These are phyloP conservation scores for Alauda arvensis DNA, from an alignment of 2,797 vertebrate genomes.

Conservation along the genomic window DNA sequence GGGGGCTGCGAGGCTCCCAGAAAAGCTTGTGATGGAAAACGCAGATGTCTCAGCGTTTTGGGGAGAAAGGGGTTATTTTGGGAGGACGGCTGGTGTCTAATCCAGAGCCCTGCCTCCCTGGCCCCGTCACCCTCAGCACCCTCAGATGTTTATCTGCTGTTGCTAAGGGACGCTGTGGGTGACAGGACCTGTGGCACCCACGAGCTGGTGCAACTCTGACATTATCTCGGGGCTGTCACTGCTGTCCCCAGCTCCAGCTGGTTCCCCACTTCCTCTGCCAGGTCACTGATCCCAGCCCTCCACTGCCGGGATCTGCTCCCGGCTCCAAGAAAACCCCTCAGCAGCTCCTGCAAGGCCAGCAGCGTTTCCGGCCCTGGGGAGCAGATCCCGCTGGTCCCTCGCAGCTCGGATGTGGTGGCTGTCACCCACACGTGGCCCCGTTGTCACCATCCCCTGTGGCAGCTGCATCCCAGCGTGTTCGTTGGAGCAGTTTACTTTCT, in stretches of 20 bases:
- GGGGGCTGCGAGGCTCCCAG: background rate
- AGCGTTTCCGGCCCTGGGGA: background rate
- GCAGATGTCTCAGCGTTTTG: fast-evolving
- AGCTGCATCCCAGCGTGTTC: fast-evolving
- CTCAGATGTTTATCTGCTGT: background rate
- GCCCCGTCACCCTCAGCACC: background rate
- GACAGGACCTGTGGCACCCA: background rate
- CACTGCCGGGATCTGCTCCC: background rate
- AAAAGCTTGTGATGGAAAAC: background rate
- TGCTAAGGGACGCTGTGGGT: background rate
- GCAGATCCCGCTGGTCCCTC: background rate
- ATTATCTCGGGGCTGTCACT: fast-evolving
- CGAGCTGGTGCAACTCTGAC: fast-evolving
- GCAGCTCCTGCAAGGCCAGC: background rate
- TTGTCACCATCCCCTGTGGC: background rate
- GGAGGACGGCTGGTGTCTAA: fast-evolving
- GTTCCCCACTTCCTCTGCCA: fast-evolving
- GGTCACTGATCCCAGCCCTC: background rate
- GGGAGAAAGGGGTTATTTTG: background rate
- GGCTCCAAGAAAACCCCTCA: background rate
- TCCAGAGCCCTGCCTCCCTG: fast-evolving
- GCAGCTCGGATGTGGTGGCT: background rate
- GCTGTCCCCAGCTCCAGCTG: background rate
- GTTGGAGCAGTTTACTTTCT: background rate
- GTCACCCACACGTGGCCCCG: background rate